Base-by-base conservation (phyloP, 1,140 invertebrate species). In the Drosophila micromelanica region DNA sequence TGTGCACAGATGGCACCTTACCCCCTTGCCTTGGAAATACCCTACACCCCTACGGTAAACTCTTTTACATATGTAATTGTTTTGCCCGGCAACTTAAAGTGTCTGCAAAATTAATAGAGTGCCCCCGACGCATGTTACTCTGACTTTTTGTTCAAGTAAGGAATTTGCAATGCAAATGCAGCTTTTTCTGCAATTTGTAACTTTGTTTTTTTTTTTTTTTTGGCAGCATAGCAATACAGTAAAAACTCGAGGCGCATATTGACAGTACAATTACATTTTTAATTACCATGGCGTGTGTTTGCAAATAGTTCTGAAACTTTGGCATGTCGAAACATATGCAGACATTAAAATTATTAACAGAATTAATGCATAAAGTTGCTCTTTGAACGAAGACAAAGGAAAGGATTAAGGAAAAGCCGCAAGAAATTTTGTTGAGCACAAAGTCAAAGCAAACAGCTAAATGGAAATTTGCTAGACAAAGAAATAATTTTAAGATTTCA, bases 271-370 rank as follows among this genome's bases (percentile, higher is more conserved):
- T 87, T 89, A 87, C 73, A 87, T 82, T 87, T 82, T 89, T 82
- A 87, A 87, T 89, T 87, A 82, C 57, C 78, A 78, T 79, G 76
- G 60, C 71, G 76, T 76, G 60, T 71, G 75, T 78, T 71, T 70
- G 82, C 75, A 78, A 78, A 69, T 80, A 85, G 75, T 73, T 86
- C 40, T 5, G 12, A 59, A 85, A 86, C 74, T 85, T 81, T 61
- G 67, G 56, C 59, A 68, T 56, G 17, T 27, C 20, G 37, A 40
- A 51, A 38, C 42, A 57, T 68, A 61, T 69, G 68, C 68, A 65
- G 57, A 82, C 84, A 87, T 87, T 87, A 87, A 87, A 87, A 82
- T 82, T 87, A 87, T 87, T 87, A 87, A 87, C 82, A 76, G 72
- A 82, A 89, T 87, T 87, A 87, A 87, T 87, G 82, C 79, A 64